Conservation (phyloP, 2,888 invertebrate species). For the Sinopyrophorus schimmeli region DNA sequence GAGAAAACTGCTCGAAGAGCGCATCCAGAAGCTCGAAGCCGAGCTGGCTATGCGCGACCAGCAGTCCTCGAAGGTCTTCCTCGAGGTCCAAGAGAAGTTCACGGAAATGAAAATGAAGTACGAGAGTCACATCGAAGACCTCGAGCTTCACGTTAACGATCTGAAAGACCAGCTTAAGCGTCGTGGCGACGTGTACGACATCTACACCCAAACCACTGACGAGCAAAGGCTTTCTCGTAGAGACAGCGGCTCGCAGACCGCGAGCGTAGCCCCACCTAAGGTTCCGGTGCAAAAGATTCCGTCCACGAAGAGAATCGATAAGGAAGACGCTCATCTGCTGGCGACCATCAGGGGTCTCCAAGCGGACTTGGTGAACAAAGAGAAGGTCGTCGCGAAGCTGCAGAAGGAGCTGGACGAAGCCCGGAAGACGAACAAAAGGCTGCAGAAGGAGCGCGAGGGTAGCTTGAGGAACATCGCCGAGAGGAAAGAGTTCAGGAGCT, state of each 20-base stretch:
- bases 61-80: slow-evolving; percentile 70
- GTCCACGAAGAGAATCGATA: slow-evolving; percentile 45
- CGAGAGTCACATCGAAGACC: slow-evolving; percentile 72
- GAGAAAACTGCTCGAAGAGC: slow-evolving; percentile 69
- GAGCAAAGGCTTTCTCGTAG: slow-evolving; percentile 46
- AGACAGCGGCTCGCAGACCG: slow-evolving; percentile 46
- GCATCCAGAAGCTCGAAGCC: slow-evolving; percentile 69
- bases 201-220: slow-evolving; percentile 51
- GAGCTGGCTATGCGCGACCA: slow-evolving; percentile 72
- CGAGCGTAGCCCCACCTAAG: neutral
- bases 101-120: slow-evolving; percentile 77
- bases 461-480: slow-evolving; percentile 54
- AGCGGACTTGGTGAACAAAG: slow-evolving; percentile 72
- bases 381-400: slow-evolving; percentile 70
- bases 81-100: slow-evolving; percentile 76
- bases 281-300: slow-evolving; percentile 9
- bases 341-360: slow-evolving; percentile 81
- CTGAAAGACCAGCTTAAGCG: slow-evolving; percentile 51
- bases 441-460: slow-evolving; percentile 78
- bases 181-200: slow-evolving; percentile 54
- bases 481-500: slow-evolving; percentile 47
- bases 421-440: slow-evolving; percentile 72
- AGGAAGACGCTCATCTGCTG: slow-evolving; percentile 74
- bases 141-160: slow-evolving; percentile 67
- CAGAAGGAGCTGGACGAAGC: slow-evolving; percentile 77